Conservation (phyloP, 2,797 vertebrate species). For the Okamejei kenojei region DNA sequence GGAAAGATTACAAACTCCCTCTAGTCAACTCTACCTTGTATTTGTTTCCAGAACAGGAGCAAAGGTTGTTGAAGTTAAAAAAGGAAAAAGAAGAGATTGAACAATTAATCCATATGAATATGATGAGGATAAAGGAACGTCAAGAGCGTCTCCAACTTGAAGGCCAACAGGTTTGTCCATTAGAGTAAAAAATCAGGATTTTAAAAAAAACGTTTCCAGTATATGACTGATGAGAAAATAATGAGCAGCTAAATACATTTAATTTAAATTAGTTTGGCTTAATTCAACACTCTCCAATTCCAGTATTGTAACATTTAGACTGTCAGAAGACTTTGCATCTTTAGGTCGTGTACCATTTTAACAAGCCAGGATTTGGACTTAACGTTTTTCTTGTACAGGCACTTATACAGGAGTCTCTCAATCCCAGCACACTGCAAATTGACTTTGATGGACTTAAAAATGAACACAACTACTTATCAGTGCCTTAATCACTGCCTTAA, state of each 20-base stretch:
- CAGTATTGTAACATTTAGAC: not conserved
- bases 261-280: not conserved
- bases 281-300: not conserved
- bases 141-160: slow-evolving; percentile 42
- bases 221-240: not conserved
- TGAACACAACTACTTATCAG: not conserved
- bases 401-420: not conserved
- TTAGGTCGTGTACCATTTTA: not conserved
- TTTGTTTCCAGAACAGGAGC: slow-evolving; percentile 41
- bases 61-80: slow-evolving; percentile 58
- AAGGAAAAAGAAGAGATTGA: slow-evolving; percentile 62
- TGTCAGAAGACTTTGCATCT: not conserved
- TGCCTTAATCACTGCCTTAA: too few relatives aligned
- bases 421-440: not conserved
- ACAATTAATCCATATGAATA: slow-evolving; percentile 45
- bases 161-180: slow-evolving; percentile 46
- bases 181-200: not conserved
- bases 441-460: not conserved
- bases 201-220: not conserved
- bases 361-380: not conserved
- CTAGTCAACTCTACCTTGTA: not conserved
- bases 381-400: not conserved
- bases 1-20: too few relatives aligned
- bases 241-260: not conserved
- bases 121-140: not conserved